Evolutionary conservation across 2,888 invertebrate species (phyloP).

Genomic region (Atherix ibis): DNA sequence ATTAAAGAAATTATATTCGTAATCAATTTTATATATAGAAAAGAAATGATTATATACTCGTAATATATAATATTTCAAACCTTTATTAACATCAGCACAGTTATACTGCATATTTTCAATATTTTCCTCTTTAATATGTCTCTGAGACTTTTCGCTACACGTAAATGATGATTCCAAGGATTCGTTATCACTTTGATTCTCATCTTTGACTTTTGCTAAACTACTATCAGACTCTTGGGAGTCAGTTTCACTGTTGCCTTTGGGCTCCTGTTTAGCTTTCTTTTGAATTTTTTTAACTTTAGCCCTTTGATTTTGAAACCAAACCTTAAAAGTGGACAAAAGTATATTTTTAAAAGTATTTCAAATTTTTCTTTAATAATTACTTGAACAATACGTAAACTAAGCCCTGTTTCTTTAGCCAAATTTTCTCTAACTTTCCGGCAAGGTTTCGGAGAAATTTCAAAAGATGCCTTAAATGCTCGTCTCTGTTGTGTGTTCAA

Average conservation of each 20-base stretch:
- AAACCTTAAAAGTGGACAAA: slow-evolving; percentile 37
- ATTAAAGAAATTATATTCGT: too few relatives aligned
- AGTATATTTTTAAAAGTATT: background rate
- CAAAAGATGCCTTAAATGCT: slow-evolving; percentile 74
- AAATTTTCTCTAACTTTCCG: slow-evolving; percentile 66
- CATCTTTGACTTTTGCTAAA: slow-evolving; percentile 41
- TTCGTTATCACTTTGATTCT: slow-evolving; percentile 41
- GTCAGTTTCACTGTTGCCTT: slow-evolving; percentile 31
- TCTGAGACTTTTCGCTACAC: slow-evolving; percentile 16
- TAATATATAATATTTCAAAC: too few relatives aligned
- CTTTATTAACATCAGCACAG: slow-evolving; percentile 31
- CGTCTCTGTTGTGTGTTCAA: slow-evolving; percentile 66
- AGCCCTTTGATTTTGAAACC: slow-evolving; percentile 50
- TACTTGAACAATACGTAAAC: slow-evolving; percentile 72
- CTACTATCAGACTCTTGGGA: slow-evolving; percentile 37
- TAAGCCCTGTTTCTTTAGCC: slow-evolving; percentile 71
- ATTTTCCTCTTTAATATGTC: slow-evolving; percentile 27
- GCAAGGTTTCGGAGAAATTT: slow-evolving; percentile 71
- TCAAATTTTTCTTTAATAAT: slow-evolving; percentile 6
- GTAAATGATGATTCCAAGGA: slow-evolving; percentile 28
- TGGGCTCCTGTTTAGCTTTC: slow-evolving; percentile 42
- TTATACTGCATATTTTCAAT: slow-evolving; percentile 26
- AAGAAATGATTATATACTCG: too few relatives aligned
- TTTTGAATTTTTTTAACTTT: slow-evolving; percentile 52
- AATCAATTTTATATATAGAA: too few relatives aligned